Conservation (phyloP, 2,888 invertebrate genomes). For the Euclidia mi region DNA sequence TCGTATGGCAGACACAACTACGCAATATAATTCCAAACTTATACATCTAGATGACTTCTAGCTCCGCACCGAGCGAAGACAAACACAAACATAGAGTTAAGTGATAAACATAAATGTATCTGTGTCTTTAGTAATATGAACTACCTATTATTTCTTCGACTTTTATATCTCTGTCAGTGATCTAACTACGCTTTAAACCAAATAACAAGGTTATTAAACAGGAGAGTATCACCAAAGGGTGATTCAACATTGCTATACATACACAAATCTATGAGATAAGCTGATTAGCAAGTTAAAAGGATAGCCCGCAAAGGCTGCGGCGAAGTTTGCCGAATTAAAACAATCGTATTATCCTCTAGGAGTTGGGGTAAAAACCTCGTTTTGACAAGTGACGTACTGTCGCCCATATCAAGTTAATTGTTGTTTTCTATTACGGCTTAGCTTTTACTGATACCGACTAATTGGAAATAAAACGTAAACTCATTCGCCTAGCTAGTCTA, state of each 20-base stretch:
- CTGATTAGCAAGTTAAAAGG: constrained; percentile 83
- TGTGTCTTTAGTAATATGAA: constrained; percentile 15
- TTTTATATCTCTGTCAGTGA: constrained; percentile 11
- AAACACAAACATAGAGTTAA: constrained; percentile 11
- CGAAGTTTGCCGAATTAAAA: constrained; percentile 75
- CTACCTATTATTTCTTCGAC: constrained; percentile 16
- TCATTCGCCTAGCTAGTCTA: too few relatives aligned
- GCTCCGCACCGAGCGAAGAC: constrained; percentile 2
- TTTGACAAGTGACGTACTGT: constrained; percentile 58
- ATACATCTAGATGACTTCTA: constrained; percentile 3
- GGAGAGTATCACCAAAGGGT: constrained; percentile 59
- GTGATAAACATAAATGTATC: constrained; percentile 17
- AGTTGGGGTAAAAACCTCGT: constrained; percentile 59
- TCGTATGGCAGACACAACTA: constrained; percentile 8
- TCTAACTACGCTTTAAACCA: constrained; percentile 19
- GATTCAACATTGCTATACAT: constrained; percentile 60
- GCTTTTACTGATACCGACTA: not conserved
- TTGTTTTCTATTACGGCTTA: constrained; percentile 34
- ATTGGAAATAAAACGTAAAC: too few relatives aligned
- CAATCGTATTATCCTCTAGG: constrained; percentile 75
- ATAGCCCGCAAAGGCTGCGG: constrained; percentile 66
- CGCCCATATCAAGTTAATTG: constrained; percentile 52
- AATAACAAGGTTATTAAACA: constrained; percentile 57
- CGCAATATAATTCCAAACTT: constrained; percentile 4
- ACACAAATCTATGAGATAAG: constrained; percentile 77